Conservation (phyloP, 1,140 invertebrate species). For the Diachasmimorpha longicaudata region DNA sequence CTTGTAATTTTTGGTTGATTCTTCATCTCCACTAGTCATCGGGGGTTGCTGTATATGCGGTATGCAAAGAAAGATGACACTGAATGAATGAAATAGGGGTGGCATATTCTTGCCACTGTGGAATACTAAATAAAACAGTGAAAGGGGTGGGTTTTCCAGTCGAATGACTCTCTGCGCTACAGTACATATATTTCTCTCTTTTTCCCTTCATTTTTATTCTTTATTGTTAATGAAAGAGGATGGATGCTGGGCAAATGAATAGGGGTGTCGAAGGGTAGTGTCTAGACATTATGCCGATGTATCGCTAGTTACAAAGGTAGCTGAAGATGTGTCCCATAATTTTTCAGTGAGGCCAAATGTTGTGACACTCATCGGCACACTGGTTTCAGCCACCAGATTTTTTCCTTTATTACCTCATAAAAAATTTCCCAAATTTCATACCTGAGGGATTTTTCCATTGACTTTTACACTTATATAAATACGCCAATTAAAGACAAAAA, state of each 20-base stretch:
- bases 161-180: neutral
- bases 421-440: too few relatives aligned
- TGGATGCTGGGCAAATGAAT: constrained; percentile 3
- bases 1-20: constrained; percentile 26
- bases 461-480: too few relatives aligned
- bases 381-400: constrained; percentile 13
- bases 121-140: constrained; percentile 8
- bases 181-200: neutral
- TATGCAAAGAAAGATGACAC: constrained; percentile 8
- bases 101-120: neutral
- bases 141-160: constrained; percentile 8
- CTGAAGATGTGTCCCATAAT: constrained; percentile 6
- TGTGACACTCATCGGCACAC: constrained; percentile 20
- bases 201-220: neutral
- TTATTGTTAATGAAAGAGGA: neutral
- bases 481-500: too few relatives aligned
- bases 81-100: neutral
- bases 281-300: constrained; percentile 13
- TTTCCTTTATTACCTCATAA: neutral
- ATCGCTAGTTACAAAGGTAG: neutral
- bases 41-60: neutral
- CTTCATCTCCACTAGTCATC: constrained; percentile 2
- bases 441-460: too few relatives aligned
- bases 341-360: constrained; percentile 18
- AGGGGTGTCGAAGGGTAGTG: constrained; percentile 21